Evolutionary conservation across 2,888 invertebrate species (phyloP).

Genomic region (Graphium colonna): DNA sequence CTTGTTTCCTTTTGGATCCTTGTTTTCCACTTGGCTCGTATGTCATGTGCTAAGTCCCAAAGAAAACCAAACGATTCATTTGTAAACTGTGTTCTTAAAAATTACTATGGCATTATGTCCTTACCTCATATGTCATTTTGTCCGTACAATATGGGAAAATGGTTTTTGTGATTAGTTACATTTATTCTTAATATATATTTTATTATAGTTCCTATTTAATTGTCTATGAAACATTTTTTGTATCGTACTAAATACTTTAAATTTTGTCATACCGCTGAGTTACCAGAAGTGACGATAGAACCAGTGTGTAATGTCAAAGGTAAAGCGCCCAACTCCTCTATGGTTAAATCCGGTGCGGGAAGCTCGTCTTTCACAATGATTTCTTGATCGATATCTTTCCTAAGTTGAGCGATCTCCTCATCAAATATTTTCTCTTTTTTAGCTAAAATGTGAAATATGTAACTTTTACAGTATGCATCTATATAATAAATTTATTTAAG

Average conservation of each 20-base stretch:
- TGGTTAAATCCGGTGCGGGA: constrained; percentile 86
- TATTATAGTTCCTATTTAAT: neutral
- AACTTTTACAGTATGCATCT: too few species aligned
- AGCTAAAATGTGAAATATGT: constrained; percentile 75
- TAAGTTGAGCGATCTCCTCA: constrained; percentile 90
- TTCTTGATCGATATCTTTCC: constrained; percentile 88
- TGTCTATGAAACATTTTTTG: too few species aligned
- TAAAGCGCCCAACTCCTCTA: constrained; percentile 88
- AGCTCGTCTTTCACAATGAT: constrained; percentile 91
- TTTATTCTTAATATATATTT: neutral
- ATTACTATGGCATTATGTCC: constrained; percentile 21
- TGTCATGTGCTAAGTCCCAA: constrained; percentile 29
- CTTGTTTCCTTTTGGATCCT: constrained; percentile 26
- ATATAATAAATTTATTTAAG: neutral
- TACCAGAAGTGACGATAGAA: constrained; percentile 92
- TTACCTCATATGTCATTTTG: constrained; percentile 2
- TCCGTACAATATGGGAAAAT: constrained; percentile 11
- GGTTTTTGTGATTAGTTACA: constrained; percentile 15
- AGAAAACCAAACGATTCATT: constrained; percentile 25
- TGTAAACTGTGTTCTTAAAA: constrained; percentile 23
- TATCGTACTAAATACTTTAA: neutral
- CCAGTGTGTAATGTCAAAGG: constrained; percentile 90
- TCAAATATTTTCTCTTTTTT: constrained; percentile 91
- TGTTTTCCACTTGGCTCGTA: too few species aligned
- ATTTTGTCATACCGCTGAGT: constrained; percentile 86